phyloP scores from a whole-genome alignment of 2,797 vertebrate genomes.

The Acropternis orthonyx region DNA sequence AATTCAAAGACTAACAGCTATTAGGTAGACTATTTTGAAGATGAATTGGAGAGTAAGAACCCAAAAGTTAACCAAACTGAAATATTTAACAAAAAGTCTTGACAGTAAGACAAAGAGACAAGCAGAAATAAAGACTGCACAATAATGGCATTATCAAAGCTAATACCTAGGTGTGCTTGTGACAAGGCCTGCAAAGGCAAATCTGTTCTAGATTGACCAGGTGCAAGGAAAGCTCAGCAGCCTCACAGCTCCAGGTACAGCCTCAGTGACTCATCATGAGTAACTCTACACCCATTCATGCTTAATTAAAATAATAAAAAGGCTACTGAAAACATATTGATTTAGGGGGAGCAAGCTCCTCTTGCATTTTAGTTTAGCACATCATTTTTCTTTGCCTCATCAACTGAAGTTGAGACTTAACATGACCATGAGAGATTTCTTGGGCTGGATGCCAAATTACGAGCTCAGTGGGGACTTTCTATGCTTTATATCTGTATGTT shows the following conservation, averaged over 20 bases:
- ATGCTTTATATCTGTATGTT: background rate
- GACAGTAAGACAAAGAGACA: background rate
- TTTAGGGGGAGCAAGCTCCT: background rate
- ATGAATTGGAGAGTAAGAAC: background rate
- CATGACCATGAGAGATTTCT: background rate
- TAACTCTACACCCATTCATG: background rate
- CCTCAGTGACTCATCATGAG: background rate
- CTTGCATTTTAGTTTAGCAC: background rate
- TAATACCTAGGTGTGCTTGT: background rate
- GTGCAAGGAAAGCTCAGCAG: background rate
- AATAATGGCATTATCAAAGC: background rate
- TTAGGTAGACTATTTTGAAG: background rate
- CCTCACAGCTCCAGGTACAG: background rate
- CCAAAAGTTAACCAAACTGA: background rate
- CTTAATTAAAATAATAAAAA: background rate
- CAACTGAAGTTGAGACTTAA: background rate
- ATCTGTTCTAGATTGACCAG: background rate
- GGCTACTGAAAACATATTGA: background rate
- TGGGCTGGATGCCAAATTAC: background rate
- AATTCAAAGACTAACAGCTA: background rate
- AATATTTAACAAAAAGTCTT: background rate
- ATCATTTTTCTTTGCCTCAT: background rate
- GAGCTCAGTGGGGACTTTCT: background rate
- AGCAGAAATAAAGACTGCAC: background rate
- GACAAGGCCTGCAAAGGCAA: background rate